A percentile compares a stretch with the other conserved stretches of the same genome.
Evolutionary conservation across 2,113 vertebrate species (phyloP).

Genomic region (Campylomormyrus tamandua): DNA sequence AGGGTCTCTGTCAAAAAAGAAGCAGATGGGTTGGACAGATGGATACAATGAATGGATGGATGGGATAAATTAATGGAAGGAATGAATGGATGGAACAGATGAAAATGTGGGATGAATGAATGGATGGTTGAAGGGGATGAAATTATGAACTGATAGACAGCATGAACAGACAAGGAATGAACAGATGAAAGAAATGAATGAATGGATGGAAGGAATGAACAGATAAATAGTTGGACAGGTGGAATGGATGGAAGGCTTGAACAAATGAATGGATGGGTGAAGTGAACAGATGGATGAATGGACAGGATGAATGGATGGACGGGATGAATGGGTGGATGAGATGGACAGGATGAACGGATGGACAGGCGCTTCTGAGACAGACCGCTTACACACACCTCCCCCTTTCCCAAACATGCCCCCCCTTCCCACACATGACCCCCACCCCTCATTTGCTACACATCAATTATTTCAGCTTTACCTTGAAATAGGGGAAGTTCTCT

Average conservation of each 20-base stretch:
- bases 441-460: neutral
- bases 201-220: neutral
- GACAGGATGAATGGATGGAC: neutral
- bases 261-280: neutral
- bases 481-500: conserved; percentile 95
- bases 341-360: neutral
- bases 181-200: neutral
- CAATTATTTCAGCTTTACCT: conserved; percentile 63
- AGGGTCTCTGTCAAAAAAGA: neutral
- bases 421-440: neutral
- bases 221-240: neutral
- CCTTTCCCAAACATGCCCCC: too few species aligned
- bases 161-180: neutral
- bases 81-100: neutral
- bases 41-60: neutral
- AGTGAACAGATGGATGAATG: neutral
- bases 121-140: neutral
- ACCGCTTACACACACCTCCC: neutral
- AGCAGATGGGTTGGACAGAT: neutral
- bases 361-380: neutral
- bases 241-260: neutral
- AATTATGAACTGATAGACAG: neutral
- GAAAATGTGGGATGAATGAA: neutral
- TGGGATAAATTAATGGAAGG: neutral
- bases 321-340: neutral